Evolutionary conservation across 2,888 invertebrate genomes (phyloP), one percentile per base, ranked within the genome.

Genomic region (Drosophila atroscutellata): DNA sequence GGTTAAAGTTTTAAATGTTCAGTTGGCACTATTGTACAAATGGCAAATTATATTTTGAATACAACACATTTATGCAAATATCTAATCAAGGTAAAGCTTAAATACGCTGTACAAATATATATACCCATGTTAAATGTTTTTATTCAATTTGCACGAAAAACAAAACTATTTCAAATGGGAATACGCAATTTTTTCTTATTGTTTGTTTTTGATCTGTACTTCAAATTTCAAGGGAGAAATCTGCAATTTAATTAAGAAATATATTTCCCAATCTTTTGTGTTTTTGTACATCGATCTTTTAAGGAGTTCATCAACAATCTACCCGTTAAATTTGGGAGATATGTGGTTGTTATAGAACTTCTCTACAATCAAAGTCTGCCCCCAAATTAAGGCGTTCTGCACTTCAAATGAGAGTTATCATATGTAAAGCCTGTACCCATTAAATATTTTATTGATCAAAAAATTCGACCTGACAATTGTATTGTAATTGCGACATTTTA

Each of bases 1-100:
- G 50, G 66, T 51, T 73, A 51, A 56, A 49, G 47, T 47, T 37
- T 47, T 54, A 24, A 30, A 26, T 54, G 60, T 24, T 42, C 32
- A n/a, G 20, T 37, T 18, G 24, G 36, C 42, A 20, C 20, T 45
- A 18, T 37, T 37, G 18, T 45, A 45, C 55, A 57, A 39, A n/a
- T 52, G n/a, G 34, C 28, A 56, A 36, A 65, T 56, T 36, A 36
- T 37, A 49, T 34, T 49, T 58, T 15, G 24, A 24, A 45, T 45
- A 45, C 24, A 24, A 24, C 24, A 1, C 45, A 45, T 45, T 45
- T 45, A 26, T 8, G 13, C 24, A 18, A 20, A 18, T 24, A 45
- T 24, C 13, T 1, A 13, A 47, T 34, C 32, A n/a, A 50, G 4
- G 18, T 30, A 24, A 34, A 3, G 9, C 32, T 28, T 15, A 3